Evolutionary conservation across 1,140 invertebrate genomes (phyloP).

Genomic region (Calosoma granatense): DNA sequence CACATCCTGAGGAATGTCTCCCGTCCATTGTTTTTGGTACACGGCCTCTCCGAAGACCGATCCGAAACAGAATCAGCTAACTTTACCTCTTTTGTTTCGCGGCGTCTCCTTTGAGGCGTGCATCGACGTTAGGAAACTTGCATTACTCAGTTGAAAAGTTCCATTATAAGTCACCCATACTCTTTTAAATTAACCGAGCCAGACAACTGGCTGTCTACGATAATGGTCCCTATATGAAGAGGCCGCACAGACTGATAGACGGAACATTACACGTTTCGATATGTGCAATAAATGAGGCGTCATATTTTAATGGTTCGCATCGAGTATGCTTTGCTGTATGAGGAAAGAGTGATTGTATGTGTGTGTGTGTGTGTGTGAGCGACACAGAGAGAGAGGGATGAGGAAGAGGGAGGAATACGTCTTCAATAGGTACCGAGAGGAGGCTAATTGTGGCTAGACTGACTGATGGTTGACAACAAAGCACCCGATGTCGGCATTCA

Average conservation of each 20-base stretch:
- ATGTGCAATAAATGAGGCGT: constrained; percentile 21
- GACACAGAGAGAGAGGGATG: too few relatives aligned
- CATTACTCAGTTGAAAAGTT: constrained; percentile 24
- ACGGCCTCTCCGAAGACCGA: not conserved
- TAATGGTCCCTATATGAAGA: constrained; percentile 15
- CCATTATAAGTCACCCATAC: constrained; percentile 23
- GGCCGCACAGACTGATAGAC: not conserved
- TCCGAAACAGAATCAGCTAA: not conserved
- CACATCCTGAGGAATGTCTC: not conserved
- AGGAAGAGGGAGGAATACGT: not conserved
- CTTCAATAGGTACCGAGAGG: not conserved
- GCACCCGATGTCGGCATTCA: not conserved
- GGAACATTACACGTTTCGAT: constrained; percentile 5
- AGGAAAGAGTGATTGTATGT: too few relatives aligned
- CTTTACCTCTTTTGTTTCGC: not conserved
- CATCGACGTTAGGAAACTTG: constrained; percentile 18
- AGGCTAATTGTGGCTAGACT: constrained; percentile 1
- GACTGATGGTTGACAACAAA: constrained; percentile 3
- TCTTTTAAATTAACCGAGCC: constrained; percentile 20
- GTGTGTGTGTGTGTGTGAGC: too few relatives aligned
- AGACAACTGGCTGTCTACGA: constrained; percentile 1
- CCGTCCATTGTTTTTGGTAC: not conserved
- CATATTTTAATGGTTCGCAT: constrained; percentile 22
- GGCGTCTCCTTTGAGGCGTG: not conserved
- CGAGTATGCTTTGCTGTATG: not conserved